Evolutionary conservation across 2,113 vertebrate species (phyloP).

Genomic region (Eptesicus fuscus): DNA sequence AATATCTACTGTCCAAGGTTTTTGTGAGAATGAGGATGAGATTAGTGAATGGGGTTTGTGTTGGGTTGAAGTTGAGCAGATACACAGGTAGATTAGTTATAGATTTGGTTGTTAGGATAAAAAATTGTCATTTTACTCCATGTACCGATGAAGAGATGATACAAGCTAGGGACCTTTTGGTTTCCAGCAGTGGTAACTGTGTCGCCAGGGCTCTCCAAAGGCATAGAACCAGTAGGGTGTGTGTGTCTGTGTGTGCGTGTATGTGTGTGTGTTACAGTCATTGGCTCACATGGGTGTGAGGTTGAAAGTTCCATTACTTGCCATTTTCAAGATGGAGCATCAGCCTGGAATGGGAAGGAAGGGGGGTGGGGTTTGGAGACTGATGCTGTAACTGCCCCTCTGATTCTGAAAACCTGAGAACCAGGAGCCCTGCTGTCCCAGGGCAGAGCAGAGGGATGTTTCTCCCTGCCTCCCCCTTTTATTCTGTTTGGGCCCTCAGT

Average conservation of each 20-base stretch:
- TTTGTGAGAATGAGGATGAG: background rate
- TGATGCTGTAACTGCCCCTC: background rate
- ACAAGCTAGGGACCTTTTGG: background rate
- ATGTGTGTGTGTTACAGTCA: background rate
- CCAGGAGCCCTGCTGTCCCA: background rate
- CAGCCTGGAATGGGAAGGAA: background rate
- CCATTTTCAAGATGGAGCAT: background rate
- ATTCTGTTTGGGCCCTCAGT: background rate
- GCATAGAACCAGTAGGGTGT: background rate
- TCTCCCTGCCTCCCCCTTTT: background rate
- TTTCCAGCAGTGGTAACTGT: background rate
- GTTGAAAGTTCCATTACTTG: background rate
- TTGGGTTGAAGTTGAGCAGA: too few species aligned
- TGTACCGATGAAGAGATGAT: background rate
- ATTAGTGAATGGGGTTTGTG: too few species aligned
- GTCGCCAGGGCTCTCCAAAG: background rate
- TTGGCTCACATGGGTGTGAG: background rate
- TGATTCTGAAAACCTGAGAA: background rate
- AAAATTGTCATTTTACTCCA: background rate
- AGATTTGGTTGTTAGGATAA: background rate
- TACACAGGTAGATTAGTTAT: background rate
- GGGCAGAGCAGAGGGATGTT: background rate
- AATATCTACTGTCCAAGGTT: background rate
- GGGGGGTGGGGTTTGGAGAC: rapidly evolving
- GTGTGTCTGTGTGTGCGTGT: background rate